These are phyloP conservation scores for Rallus limicola DNA, from an alignment of 2,113 vertebrate genomes.

Conservation along the genomic window DNA sequence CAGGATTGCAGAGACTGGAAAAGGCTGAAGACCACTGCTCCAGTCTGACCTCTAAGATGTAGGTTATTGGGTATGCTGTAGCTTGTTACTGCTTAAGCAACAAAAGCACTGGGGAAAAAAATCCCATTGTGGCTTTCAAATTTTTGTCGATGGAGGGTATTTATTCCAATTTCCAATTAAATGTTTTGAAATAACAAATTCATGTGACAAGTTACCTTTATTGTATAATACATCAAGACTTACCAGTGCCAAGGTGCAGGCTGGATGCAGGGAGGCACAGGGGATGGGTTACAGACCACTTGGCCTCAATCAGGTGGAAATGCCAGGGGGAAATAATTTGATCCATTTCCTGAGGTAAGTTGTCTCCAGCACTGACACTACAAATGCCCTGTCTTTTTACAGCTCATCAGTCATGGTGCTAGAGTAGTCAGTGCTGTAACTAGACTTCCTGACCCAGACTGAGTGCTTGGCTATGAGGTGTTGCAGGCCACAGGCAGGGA, in stretches of 20 bases:
- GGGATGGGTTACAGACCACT: rapidly evolving
- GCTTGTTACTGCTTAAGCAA: background rate
- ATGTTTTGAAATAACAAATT: background rate
- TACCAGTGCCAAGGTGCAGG: rapidly evolving
- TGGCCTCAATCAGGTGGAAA: background rate
- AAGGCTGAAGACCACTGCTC: background rate
- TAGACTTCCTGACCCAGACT: rapidly evolving
- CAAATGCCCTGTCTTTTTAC: background rate
- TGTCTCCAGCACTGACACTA: background rate
- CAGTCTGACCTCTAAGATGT: background rate
- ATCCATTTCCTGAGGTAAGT: background rate
- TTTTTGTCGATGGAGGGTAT: background rate
- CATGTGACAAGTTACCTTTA: background rate
- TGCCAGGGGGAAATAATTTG: rapidly evolving
- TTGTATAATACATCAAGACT: background rate
- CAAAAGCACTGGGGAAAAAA: background rate
- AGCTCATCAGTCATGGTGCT: background rate
- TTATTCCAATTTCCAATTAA: background rate
- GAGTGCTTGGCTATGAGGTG: background rate
- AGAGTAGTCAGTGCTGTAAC: background rate
- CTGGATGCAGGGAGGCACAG: background rate
- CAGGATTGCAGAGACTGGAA: background rate
- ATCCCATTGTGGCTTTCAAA: background rate
- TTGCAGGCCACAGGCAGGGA: background rate
- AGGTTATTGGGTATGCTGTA: background rate